Evolutionary conservation across 2,113 vertebrate species (phyloP).

Genomic region (Brachypodius melanocephalos): DNA sequence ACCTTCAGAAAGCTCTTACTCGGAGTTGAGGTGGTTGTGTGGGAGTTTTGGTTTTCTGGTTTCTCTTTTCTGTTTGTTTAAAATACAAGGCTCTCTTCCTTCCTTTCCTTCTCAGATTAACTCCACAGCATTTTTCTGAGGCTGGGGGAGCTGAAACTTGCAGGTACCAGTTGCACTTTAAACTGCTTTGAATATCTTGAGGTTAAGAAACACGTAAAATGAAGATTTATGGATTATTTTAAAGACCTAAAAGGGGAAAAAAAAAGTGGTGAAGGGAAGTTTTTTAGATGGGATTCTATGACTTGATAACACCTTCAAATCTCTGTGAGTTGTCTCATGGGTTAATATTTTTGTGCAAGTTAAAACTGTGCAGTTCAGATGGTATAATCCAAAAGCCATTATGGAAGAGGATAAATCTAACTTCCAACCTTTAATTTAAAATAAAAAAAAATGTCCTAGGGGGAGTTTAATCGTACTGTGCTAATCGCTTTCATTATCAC

Average conservation of each 20-base stretch:
- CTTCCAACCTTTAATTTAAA: not conserved
- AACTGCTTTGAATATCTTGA: not conserved
- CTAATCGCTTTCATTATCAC: not conserved
- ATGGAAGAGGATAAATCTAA: not conserved
- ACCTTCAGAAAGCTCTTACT: not conserved
- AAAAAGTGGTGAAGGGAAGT: not conserved
- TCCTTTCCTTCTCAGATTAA: not conserved
- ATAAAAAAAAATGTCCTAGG: not conserved
- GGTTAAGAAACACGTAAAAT: not conserved
- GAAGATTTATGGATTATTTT: not conserved
- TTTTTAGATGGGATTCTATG: not conserved
- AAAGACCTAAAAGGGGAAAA: not conserved
- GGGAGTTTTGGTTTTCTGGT: not conserved
- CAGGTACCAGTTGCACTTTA: not conserved
- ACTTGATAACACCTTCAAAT: not conserved
- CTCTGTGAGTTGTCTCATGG: not conserved
- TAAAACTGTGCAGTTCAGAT: not conserved
- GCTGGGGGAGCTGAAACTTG: not conserved
- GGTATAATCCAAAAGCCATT: not conserved
- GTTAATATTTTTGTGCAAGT: not conserved
- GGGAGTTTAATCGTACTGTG: not conserved
- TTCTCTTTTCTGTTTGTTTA: not conserved
- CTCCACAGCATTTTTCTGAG: not conserved
- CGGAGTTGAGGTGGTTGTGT: not conserved
- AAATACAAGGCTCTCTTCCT: not conserved